Evolutionary conservation across 2,797 vertebrate genomes (phyloP).

Genomic region (Arctocebus calabarensis): DNA sequence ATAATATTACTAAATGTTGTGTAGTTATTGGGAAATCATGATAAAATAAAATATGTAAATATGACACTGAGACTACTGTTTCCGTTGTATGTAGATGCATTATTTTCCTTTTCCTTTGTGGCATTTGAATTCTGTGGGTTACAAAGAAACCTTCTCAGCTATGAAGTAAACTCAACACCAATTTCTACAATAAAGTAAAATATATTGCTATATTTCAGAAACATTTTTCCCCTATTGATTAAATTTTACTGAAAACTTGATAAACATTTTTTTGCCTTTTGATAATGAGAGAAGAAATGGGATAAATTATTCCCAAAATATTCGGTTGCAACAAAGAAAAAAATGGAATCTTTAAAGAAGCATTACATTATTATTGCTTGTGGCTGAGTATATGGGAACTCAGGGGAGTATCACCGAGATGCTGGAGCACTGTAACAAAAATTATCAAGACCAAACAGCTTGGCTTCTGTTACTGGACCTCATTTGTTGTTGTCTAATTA

Average conservation of each 20-base stretch:
- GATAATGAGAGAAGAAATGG: neutral
- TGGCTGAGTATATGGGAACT: neutral
- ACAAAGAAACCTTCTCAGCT: neutral
- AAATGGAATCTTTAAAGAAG: neutral
- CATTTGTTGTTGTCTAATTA: constrained; percentile 80
- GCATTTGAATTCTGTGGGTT: neutral
- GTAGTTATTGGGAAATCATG: neutral
- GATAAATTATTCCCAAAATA: neutral
- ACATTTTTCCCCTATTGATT: neutral
- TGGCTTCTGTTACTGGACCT: constrained; percentile 62
- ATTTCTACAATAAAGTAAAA: neutral
- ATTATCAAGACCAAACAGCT: constrained; percentile 45
- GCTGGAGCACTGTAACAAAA: neutral
- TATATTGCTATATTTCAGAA: neutral
- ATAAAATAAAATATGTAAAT: neutral
- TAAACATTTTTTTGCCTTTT: neutral
- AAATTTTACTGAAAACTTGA: neutral
- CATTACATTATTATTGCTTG: neutral
- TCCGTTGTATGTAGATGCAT: neutral
- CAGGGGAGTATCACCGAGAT: neutral
- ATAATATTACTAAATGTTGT: neutral
- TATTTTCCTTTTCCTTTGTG: neutral
- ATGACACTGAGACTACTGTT: neutral
- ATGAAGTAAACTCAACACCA: neutral
- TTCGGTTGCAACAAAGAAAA: neutral